Base-by-base conservation (phyloP, 1,140 invertebrate species). In the Diuraphis noxia region DNA sequence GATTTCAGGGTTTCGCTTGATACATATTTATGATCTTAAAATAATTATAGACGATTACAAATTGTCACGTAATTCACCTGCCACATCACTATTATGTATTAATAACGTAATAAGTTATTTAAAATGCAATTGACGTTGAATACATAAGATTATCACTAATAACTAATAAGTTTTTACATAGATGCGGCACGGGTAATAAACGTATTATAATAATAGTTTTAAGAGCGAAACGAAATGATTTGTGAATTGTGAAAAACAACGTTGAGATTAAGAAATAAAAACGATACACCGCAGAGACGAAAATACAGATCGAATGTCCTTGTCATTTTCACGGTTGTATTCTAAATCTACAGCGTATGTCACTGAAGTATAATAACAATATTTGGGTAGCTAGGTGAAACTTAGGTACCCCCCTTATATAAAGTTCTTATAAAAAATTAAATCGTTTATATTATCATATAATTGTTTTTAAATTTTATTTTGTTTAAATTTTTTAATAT, bases 211-310 rank as follows among this genome's bases (percentile, higher is more conserved):
- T n/a, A 72, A 72, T 72, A n/a, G 56, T 72, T 72, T 34, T 72
- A n/a, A 72, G 13, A 72, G 56, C n/a, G 56, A 72, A 72, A 72
- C 56, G n/a, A 72, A 72, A 72, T n/a, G 56, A 13, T 72, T 72
- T 63, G 56, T 63, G 25, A 63, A 63, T 63, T 10, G n/a, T 72
- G 30, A 72, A 72, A 72, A 72, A 72, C n/a, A n/a, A n/a, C 56
- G n/a, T 72, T 72, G 56, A 72, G 34, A n/a, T 72, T n/a, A 72
- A 72, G 56, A 72, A n/a, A 72, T 72, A n/a, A 72, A 72, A 72
- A 17, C 56, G 56, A 72, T 13, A 72, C 30, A 13, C 43, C 17
- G 30, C 56, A 72, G n/a, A n/a, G 9, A n/a, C n/a, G 30, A n/a
- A n/a, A 72, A 72, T n/a, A 9, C n/a, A 17, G n/a, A 72, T 72